Evolutionary conservation across 2,888 invertebrate species (phyloP).

Genomic region (Gerosis bhagava): DNA sequence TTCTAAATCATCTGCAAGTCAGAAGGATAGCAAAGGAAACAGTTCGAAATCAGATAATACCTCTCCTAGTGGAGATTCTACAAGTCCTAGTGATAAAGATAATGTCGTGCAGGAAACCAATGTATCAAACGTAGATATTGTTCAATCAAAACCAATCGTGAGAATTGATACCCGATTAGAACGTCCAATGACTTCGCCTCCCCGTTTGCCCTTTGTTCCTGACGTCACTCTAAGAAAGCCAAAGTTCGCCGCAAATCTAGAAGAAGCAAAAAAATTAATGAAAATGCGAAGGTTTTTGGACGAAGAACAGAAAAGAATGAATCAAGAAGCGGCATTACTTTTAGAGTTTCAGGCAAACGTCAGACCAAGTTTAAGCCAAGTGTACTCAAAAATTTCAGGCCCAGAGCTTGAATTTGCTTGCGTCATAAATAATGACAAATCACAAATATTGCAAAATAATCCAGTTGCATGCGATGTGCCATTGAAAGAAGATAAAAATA

Average conservation of each 20-base stretch:
- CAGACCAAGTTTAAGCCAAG: constrained; percentile 71
- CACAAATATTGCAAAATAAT: constrained; percentile 34
- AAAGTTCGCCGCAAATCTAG: constrained; percentile 86
- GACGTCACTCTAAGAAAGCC: constrained; percentile 83
- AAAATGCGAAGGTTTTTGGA: constrained; percentile 85
- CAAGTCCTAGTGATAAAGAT: constrained; percentile 78
- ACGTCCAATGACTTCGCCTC: constrained; percentile 58
- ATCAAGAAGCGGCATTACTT: constrained; percentile 72
- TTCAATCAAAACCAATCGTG: constrained; percentile 54
- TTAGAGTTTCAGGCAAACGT: constrained; percentile 77
- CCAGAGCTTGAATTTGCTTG: constrained; percentile 77
- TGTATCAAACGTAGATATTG: constrained; percentile 40
- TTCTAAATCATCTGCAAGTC: constrained; percentile 59
- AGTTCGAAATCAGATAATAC: constrained; percentile 70
- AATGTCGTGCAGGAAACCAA: constrained; percentile 41
- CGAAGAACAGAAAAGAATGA: constrained; percentile 81
- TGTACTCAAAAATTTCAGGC: constrained; percentile 72
- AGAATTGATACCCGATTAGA: constrained; percentile 68
- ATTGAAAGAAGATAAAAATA: constrained; percentile 28
- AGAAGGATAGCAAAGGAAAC: constrained; percentile 64
- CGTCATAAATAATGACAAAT: constrained; percentile 43
- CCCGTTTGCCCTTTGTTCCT: constrained; percentile 66
- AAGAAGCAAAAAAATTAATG: constrained; percentile 85
- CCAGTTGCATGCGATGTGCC: constrained; percentile 27
- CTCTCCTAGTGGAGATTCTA: constrained; percentile 73